These are phyloP conservation scores for Ectemnius cavifrons DNA, from an alignment of 2,888 invertebrate genomes.

Conservation along the genomic window DNA sequence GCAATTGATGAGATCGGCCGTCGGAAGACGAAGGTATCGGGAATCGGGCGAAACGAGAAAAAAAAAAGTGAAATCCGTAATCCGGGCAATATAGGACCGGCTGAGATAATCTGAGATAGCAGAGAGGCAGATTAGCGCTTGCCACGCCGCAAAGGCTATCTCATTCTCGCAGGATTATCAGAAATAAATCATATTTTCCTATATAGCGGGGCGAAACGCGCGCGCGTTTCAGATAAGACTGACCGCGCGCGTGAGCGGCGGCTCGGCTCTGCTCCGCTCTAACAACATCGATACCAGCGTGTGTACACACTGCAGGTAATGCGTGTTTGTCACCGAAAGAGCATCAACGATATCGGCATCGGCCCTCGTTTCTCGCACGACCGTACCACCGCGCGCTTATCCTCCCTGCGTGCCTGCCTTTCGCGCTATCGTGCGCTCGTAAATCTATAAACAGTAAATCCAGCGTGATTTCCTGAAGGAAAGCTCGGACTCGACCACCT, in stretches of 20 bases:
- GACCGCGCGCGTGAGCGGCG: conserved; percentile 34
- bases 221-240: conserved; percentile 50
- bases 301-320: conserved; percentile 57
- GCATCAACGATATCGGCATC: conserved; percentile 56
- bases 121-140: conserved; percentile 65
- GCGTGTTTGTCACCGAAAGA: conserved; percentile 57
- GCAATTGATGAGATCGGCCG: conserved; percentile 20
- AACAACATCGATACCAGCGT: conserved; percentile 57
- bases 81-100: conserved; percentile 73
- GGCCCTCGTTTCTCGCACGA: conserved; percentile 47
- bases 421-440: conserved; percentile 60
- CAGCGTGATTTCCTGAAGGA: conserved; percentile 67
- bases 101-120: conserved; percentile 74
- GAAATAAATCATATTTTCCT: conserved; percentile 78
- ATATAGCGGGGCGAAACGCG: conserved; percentile 58
- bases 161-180: conserved; percentile 74
- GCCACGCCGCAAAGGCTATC: conserved; percentile 74
- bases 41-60: conserved; percentile 13
- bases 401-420: conserved; percentile 40
- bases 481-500: conserved; percentile 24
- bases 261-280: conserved; percentile 33
- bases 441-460: conserved; percentile 72
- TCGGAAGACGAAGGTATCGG: conserved; percentile 22
- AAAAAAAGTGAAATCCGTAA: conserved; percentile 67
- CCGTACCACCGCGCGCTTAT: conserved; percentile 43